Conservation (phyloP, 2,113 vertebrate species). For the Telmatochromis sp. region DNA sequence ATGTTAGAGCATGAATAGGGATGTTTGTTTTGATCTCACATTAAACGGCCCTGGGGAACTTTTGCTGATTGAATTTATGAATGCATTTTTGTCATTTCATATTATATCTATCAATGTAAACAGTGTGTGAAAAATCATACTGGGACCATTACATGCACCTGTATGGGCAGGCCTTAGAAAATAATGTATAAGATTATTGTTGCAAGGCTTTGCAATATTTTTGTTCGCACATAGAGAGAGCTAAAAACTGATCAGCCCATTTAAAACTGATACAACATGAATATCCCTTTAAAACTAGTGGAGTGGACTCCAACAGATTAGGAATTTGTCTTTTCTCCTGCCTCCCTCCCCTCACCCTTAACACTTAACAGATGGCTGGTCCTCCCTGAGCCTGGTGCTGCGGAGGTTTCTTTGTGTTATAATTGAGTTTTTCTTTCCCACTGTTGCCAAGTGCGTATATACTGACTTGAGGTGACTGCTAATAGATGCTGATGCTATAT, state of each 20-base stretch:
- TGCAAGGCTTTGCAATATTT: background rate
- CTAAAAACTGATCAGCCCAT: background rate
- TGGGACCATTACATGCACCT: background rate
- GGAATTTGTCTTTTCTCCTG: background rate
- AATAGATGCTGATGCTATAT: background rate
- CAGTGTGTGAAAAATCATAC: background rate
- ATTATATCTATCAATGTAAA: background rate
- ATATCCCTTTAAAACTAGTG: background rate
- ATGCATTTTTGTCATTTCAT: background rate
- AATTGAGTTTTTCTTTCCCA: background rate
- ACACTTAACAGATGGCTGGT: background rate
- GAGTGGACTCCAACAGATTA: background rate
- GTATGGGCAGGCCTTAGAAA: background rate
- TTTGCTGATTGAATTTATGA: background rate
- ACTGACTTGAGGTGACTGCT: background rate
- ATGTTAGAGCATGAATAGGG: background rate
- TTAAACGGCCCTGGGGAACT: background rate
- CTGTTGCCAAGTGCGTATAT: background rate
- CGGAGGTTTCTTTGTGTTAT: fast-evolving
- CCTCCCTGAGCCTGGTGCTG: background rate
- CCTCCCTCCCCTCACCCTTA: background rate
- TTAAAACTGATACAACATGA: background rate
- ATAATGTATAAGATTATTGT: background rate
- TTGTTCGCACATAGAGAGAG: background rate
- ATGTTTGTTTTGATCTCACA: background rate